Evolutionary conservation across 2,888 invertebrate genomes (phyloP).

Genomic region (Falcaria lacertinaria): DNA sequence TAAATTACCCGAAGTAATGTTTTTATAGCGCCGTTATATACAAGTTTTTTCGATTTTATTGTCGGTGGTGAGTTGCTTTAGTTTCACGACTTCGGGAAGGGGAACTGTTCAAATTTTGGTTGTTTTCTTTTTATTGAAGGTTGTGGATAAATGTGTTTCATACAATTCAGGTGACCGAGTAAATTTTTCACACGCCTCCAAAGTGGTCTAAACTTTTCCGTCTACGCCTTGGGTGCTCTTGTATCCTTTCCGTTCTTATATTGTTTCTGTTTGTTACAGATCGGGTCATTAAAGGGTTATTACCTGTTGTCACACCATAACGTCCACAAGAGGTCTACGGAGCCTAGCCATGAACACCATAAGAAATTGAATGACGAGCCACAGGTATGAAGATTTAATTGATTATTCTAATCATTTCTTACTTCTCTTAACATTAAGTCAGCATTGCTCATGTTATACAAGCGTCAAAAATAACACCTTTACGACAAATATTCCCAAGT

Average conservation of each 20-base stretch:
- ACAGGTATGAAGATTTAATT: slow-evolving; percentile 39
- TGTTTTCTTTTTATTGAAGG: neutral
- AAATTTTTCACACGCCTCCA: too few species aligned
- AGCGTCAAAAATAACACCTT: slow-evolving; percentile 1
- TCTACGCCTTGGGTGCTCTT: too few species aligned
- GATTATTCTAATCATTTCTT: too few species aligned
- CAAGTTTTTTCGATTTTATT: slow-evolving; percentile 17
- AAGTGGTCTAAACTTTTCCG: too few species aligned
- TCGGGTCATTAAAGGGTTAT: slow-evolving; percentile 91
- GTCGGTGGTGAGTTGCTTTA: slow-evolving; percentile 7
- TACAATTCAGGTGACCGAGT: too few species aligned
- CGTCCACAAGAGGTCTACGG: slow-evolving; percentile 90
- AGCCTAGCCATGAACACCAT: slow-evolving; percentile 88
- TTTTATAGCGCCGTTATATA: slow-evolving; percentile 32
- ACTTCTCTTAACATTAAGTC: too few species aligned
- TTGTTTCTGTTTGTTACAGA: slow-evolving; percentile 91
- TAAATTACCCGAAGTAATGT: slow-evolving; percentile 41
- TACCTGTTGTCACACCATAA: slow-evolving; percentile 92
- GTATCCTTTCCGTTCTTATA: too few species aligned
- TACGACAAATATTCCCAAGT: slow-evolving; percentile 23
- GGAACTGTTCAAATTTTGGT: neutral
- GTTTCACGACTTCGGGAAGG: neutral
- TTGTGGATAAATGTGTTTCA: neutral
- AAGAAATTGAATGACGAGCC: slow-evolving; percentile 86
- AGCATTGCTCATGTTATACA: too few species aligned